Conservation (phyloP, 2,888 invertebrate genomes). For the Ophraella communa region DNA sequence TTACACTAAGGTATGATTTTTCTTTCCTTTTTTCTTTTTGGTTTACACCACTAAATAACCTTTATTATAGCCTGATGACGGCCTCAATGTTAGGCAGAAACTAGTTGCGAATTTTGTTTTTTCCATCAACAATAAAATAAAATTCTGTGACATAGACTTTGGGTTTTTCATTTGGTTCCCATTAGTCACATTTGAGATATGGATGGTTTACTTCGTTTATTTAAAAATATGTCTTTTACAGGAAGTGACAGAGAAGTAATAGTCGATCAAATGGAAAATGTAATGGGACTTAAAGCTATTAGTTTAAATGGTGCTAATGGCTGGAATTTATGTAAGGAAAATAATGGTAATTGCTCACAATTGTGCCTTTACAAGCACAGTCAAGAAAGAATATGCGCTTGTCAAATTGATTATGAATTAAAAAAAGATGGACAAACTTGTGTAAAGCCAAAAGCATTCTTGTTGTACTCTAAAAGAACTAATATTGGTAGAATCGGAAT, state of each 20-base stretch:
- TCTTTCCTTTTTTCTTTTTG: too few relatives aligned
- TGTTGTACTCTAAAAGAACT: conserved; percentile 84
- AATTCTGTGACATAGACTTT: too few relatives aligned
- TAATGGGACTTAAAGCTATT: conserved; percentile 92
- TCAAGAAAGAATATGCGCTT: conserved; percentile 80
- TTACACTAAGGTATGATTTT: too few relatives aligned
- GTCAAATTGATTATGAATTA: conserved; percentile 85
- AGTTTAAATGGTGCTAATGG: conserved; percentile 63
- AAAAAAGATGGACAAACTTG: conserved; percentile 80
- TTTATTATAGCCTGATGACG: too few relatives aligned
- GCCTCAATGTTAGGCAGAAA: too few relatives aligned
- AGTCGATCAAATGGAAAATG: conserved; percentile 87
- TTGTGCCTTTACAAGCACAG: conserved; percentile 82
- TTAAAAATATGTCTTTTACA: conserved; percentile 45
- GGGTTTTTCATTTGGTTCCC: too few relatives aligned
- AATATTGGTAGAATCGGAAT: conserved; percentile 87
- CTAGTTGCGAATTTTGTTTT: too few relatives aligned
- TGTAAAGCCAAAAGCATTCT: conserved; percentile 84
- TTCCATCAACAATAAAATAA: too few relatives aligned
- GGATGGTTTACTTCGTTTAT: too few relatives aligned
- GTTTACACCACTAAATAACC: too few relatives aligned
- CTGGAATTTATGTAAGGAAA: conserved; percentile 75
- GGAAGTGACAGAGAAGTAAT: conserved; percentile 75
- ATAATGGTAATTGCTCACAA: conserved; percentile 91
- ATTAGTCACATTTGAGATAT: too few relatives aligned